Base-by-base conservation (phyloP, 2,113 vertebrate genomes). In the Tachycineta bicolor region DNA sequence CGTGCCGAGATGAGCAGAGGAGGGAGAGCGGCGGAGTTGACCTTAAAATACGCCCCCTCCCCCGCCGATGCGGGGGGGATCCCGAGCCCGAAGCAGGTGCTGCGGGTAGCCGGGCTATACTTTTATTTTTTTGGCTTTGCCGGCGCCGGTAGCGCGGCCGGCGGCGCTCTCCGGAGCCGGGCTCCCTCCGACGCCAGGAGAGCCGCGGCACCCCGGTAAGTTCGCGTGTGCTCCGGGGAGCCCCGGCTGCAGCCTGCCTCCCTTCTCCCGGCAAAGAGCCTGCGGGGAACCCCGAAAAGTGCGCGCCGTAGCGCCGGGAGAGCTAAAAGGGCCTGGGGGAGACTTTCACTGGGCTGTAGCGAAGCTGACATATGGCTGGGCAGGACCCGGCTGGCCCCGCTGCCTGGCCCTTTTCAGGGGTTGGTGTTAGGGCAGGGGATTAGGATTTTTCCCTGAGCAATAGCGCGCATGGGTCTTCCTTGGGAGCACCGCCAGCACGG, bases 1-100 rank as follows among this genome's bases (percentile, higher is more conserved):
- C 83, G 77, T 55, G 76, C 77, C 58, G 86, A 90, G 56, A 37
- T 34, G 62, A 76, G 62, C 83, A 31, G 80, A 44, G 64, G 29
- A 75, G 68, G 49, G 43, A 77, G 78, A 73, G 44, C 47, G 55
- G 46, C 26, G 23, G 87, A 56, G 83, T 52, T 82, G 56, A 53
- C 59, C 71, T 88, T 68, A 81, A 90, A 87, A 88, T 71, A 28
- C 44, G 14, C 10, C 52, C 53, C 19, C 8, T 60, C 39, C 19
- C 20, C 53, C 52, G 20, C 49, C 63, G 68, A 9, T 73, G 78
- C 74, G 7, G 31, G 69, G 73, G 31, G 64, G 37, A 52, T 47
- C 78, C 69, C 65, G 34, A 84, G 64, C 46, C 39, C 37, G 56
- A 49, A 83, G 95, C 94, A 96, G 96, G 96, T 96, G 96, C 62